Evolutionary conservation across 2,888 invertebrate species (phyloP), one percentile per base, ranked within the genome.

Genomic region (Augiades crinisus): DNA sequence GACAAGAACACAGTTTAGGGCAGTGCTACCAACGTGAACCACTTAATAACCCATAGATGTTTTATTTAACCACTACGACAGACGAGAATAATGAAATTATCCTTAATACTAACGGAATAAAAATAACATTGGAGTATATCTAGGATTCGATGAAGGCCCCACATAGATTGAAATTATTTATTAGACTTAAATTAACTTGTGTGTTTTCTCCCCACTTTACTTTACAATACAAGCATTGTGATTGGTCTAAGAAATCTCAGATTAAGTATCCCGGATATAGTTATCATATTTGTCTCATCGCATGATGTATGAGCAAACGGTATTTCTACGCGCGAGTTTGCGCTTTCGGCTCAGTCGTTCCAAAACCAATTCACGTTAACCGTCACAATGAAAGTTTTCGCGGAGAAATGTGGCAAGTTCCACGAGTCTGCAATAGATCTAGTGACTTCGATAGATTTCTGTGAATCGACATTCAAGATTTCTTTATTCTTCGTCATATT

Each of bases 401-500:
- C 12, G 6, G 52, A 55, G 37, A 44, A 44, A 40, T 55, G 55
- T 27, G 45, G 34, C 17, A 43, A 45, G 24, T 10, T 54, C 7
- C 47, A 52, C 14, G 47, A 47, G 24, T 52, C 55, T 2, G 44
- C 44, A 5, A 24, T 53, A 33, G 53, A 55, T 31, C 10, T 53
- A 27, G 27, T 53, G 21, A 43, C 53, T 3, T 21, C 53, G 19
- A 53, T 53, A 43, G 40, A 53, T 36, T 53, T 58, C 19, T 45
- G 54, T 16, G 58, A 58, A 5, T 33, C 54, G 5, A 47, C 52
- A 1, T 50, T 56, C 30, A 56, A 58, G 40, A 30, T 50, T 12
- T 47, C 54, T 0, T 5, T 58, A 13, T 58, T 58, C 47, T 56
- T 58, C 34, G 58, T 54, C 1, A 33, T 49, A 14, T 54, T 58